Percentiles rank a stretch among this genome's conserved stretches.
phyloP scores from a whole-genome alignment of 2,797 vertebrate species.

The Saguinus oedipus region DNA sequence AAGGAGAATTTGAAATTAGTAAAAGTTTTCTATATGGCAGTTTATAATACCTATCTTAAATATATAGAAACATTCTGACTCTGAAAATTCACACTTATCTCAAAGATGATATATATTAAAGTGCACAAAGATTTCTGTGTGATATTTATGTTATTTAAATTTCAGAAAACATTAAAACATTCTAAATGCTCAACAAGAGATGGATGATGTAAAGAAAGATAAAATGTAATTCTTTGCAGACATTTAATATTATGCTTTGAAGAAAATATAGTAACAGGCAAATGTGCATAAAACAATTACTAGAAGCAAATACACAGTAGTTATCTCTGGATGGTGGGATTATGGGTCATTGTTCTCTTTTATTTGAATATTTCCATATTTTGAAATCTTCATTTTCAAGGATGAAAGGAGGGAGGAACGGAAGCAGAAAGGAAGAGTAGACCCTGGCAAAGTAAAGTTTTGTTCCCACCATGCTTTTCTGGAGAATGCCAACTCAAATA shows the following conservation, averaged over 20 bases:
- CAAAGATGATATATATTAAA: not conserved
- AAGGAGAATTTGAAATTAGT: not conserved
- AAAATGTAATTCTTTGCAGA: slow-evolving; percentile 13
- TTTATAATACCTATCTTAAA: not conserved
- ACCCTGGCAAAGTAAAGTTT: not conserved
- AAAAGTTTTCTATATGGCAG: not conserved
- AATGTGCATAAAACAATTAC: not conserved
- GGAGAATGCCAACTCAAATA: not conserved
- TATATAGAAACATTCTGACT: not conserved
- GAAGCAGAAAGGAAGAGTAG: not conserved
- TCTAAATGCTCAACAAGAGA: slow-evolving; percentile 31
- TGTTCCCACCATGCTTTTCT: not conserved
- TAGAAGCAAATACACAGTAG: not conserved
- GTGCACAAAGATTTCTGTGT: not conserved
- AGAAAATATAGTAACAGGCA: not conserved
- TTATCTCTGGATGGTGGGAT: not conserved
- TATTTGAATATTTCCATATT: not conserved
- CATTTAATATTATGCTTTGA: slow-evolving; percentile 21
- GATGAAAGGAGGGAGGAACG: not conserved
- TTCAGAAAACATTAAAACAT: slow-evolving; percentile 14
- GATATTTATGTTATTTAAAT: slow-evolving; percentile 45
- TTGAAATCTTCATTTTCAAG: not conserved
- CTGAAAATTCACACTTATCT: slow-evolving; percentile 48
- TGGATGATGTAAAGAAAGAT: not conserved
- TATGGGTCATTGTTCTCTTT: not conserved